These are phyloP conservation scores for Hecatera dysodea DNA, from an alignment of 2,888 invertebrate genomes.

Conservation along the genomic window DNA sequence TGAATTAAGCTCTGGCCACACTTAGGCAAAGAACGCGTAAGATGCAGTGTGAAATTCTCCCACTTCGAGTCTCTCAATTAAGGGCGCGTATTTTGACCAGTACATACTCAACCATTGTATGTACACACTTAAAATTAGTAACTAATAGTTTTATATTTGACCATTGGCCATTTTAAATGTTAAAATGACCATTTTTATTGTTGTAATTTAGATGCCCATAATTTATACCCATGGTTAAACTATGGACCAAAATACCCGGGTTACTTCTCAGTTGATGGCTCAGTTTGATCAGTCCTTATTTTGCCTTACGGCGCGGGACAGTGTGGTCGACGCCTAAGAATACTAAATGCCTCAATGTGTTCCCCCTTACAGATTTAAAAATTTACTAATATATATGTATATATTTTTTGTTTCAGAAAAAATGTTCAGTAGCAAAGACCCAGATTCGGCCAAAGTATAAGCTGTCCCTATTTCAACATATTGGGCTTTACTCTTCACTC, in stretches of 20 bases:
- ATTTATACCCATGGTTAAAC: no score
- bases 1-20: not conserved
- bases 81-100: no score
- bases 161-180: no score
- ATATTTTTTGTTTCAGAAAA: constrained; percentile 92
- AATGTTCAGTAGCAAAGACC: constrained; percentile 94
- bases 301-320: not conserved
- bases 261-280: no score
- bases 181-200: no score
- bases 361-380: not conserved
- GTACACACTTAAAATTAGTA: no score
- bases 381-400: not conserved
- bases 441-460: constrained; percentile 96
- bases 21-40: not conserved
- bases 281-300: not conserved
- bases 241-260: no score
- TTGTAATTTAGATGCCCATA: no score
- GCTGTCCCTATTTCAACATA: constrained; percentile 98
- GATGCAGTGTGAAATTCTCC: not conserved
- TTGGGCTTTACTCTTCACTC: constrained; percentile 98
- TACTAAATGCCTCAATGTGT: not conserved
- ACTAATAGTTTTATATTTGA: no score
- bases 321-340: not conserved
- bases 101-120: no score
- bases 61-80: no score